Evolutionary conservation across 2,888 invertebrate genomes (phyloP).

Genomic region (Kryphioiulus occultus): DNA sequence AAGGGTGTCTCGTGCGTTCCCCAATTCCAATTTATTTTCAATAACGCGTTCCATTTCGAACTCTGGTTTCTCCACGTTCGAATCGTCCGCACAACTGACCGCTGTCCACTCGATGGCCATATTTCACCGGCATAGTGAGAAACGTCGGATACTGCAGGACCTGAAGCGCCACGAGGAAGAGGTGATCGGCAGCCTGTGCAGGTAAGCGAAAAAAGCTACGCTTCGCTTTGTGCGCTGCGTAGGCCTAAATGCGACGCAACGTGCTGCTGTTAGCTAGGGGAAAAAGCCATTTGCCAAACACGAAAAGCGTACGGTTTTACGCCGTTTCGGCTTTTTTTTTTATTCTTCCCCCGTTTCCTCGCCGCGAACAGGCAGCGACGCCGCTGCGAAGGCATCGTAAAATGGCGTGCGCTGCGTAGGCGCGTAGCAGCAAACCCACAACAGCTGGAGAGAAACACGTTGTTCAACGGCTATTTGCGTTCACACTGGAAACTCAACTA

Average conservation of each 20-base stretch:
- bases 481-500: too few species aligned
- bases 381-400: too few species aligned
- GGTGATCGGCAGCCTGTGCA: conserved; percentile 65
- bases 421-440: background rate
- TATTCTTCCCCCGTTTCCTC: background rate
- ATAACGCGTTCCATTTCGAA: too few species aligned
- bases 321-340: too few species aligned
- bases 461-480: too few species aligned
- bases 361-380: background rate
- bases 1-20: too few species aligned
- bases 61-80: too few species aligned
- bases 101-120: conserved; percentile 48
- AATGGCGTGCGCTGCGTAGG: background rate
- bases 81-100: too few species aligned
- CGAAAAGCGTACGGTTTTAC: too few species aligned
- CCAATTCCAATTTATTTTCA: too few species aligned
- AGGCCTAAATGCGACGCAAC: conserved; percentile 52
- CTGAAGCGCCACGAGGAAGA: conserved; percentile 63
- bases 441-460: background rate
- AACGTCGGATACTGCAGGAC: conserved; percentile 52
- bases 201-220: conserved; percentile 61
- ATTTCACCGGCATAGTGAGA: conserved; percentile 49
- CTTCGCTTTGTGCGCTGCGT: background rate
- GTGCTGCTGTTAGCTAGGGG: conserved; percentile 54
- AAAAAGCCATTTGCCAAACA: too few species aligned